Percentiles rank a stretch among this genome's conserved stretches.
Conservation (phyloP, 2,113 vertebrate species). For the Charadrius vociferus region DNA sequence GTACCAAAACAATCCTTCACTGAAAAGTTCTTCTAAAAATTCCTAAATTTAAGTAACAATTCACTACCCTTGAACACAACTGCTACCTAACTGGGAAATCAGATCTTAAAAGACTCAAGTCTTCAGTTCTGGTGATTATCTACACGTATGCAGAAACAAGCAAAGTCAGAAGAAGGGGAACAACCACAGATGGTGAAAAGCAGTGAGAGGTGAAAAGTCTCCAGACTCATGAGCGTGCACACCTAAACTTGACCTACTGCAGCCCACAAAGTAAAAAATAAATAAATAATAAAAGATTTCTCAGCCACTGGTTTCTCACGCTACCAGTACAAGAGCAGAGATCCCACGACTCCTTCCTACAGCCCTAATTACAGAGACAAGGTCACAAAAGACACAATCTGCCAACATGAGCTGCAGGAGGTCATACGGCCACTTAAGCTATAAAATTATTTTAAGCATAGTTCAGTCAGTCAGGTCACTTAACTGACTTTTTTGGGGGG, state of each 20-base stretch:
- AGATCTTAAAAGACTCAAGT: neutral
- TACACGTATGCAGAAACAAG: neutral
- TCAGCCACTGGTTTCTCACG: neutral
- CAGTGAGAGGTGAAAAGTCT: neutral
- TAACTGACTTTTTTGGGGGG: neutral
- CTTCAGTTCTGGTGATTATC: neutral
- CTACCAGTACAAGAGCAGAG: neutral
- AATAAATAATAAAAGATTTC: too few relatives aligned
- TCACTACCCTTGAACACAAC: neutral
- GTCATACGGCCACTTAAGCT: neutral
- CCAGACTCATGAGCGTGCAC: neutral
- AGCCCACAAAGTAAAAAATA: neutral
- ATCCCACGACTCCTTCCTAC: neutral
- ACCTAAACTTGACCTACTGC: neutral
- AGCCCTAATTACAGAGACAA: neutral
- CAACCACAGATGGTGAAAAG: neutral
- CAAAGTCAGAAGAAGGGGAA: neutral
- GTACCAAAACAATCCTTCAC: neutral
- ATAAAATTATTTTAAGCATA: constrained; percentile 15
- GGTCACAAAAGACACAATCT: neutral
- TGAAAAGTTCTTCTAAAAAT: neutral
- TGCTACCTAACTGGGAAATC: neutral
- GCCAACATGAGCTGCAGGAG: neutral
- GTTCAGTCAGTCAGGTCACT: constrained; percentile 19
- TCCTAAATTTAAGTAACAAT: neutral